Conservation (phyloP, 2,113 vertebrate species). For the Glaucidium brasilianum region DNA sequence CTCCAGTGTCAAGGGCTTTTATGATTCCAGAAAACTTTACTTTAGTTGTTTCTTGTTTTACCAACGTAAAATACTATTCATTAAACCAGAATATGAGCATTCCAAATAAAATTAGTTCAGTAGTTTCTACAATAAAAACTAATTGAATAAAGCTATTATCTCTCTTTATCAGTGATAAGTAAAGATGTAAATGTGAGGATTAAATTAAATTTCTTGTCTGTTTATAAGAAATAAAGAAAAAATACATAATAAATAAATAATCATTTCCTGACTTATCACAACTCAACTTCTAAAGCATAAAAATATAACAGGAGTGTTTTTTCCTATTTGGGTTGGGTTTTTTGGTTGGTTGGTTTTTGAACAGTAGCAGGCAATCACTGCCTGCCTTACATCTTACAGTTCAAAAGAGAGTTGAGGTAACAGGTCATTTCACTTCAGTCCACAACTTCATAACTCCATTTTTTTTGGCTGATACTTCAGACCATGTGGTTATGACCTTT, state of each 20-base stretch:
- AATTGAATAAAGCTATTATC: neutral
- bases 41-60: neutral
- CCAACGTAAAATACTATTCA: neutral
- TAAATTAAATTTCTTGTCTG: neutral
- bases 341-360: neutral
- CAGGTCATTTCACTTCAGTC: neutral
- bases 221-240: neutral
- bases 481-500: neutral
- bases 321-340: neutral
- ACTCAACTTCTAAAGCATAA: neutral
- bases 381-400: neutral
- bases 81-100: neutral
- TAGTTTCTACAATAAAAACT: neutral
- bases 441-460: neutral
- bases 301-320: neutral
- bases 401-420: neutral
- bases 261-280: neutral
- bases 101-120: neutral
- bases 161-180: neutral
- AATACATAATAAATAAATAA: neutral
- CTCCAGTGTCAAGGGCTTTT: neutral
- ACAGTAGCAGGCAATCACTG: neutral
- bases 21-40: accelerated
- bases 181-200: neutral
- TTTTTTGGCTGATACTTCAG: neutral